Evolutionary conservation across 2,797 vertebrate genomes (phyloP).

Genomic region (Mareca strepera): DNA sequence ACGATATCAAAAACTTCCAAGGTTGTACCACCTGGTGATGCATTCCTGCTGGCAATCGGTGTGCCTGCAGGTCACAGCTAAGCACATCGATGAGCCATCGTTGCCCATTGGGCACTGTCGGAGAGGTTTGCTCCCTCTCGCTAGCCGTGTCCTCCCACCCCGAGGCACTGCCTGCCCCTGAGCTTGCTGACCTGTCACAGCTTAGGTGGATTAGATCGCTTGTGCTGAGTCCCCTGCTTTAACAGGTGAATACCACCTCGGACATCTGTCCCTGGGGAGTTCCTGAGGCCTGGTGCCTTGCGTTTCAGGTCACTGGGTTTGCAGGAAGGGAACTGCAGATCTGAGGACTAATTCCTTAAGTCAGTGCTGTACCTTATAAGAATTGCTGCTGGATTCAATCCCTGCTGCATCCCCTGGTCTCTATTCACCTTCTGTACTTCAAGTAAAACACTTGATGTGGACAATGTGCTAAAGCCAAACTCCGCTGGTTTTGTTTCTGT

Average conservation of each 20-base stretch:
- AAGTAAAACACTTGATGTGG: neutral
- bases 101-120: neutral
- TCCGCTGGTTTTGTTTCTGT: neutral
- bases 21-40: neutral
- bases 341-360: constrained; percentile 22
- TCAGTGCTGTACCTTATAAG: neutral
- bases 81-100: fast-evolving
- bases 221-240: neutral
- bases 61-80: neutral
- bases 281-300: neutral
- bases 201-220: constrained; percentile 20
- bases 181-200: fast-evolving
- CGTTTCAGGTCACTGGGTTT: neutral
- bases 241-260: neutral
- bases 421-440: neutral
- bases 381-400: neutral
- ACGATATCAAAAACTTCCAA: neutral
- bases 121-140: neutral
- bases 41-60: fast-evolving
- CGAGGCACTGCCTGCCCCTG: neutral
- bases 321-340: neutral
- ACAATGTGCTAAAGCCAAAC: neutral
- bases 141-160: neutral
- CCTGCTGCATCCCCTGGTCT: neutral
- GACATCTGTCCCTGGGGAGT: neutral